Evolutionary conservation across 1,140 invertebrate species (phyloP).

Genomic region (Palaemon carinicauda): DNA sequence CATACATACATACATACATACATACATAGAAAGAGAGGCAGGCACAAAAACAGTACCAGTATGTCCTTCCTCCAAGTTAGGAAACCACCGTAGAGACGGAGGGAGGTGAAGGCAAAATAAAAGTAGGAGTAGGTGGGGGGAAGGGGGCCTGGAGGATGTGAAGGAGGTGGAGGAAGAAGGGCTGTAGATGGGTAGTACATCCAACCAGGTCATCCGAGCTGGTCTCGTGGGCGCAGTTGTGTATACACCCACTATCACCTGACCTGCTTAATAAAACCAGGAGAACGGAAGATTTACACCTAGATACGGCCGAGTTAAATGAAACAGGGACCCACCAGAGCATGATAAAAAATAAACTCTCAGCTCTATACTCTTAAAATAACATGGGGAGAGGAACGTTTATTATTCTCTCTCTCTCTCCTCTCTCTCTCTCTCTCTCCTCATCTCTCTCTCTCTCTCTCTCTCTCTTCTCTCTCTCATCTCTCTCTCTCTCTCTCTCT

Average conservation of each 20-base stretch:
- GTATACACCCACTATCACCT: too few species aligned
- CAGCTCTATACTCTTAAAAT: neutral
- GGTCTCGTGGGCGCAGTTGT: too few species aligned
- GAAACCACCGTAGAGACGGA: neutral
- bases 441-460: neutral
- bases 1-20: conserved; percentile 8
- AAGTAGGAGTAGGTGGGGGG: too few species aligned
- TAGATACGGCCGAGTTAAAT: too few species aligned
- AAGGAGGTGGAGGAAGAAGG: too few species aligned
- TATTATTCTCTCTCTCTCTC: neutral
- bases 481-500: neutral
- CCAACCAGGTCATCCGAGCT: too few species aligned
- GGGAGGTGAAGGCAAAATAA: too few species aligned
- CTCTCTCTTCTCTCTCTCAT: neutral
- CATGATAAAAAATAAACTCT: neutral
- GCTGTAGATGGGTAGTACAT: too few species aligned
- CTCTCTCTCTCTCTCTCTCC: neutral
- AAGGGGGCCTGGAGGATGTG: too few species aligned
- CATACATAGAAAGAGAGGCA: neutral
- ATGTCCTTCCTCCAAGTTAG: neutral
- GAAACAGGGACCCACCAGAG: too few species aligned
- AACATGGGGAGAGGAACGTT: neutral
- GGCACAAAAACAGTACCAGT: neutral
- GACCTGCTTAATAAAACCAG: too few species aligned
- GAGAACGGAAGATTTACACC: too few species aligned